Percentiles rank a stretch among this genome's conserved stretches.
Evolutionary conservation across 1,140 invertebrate genomes (phyloP).

Genomic region (Schlechtendalia chinensis): DNA sequence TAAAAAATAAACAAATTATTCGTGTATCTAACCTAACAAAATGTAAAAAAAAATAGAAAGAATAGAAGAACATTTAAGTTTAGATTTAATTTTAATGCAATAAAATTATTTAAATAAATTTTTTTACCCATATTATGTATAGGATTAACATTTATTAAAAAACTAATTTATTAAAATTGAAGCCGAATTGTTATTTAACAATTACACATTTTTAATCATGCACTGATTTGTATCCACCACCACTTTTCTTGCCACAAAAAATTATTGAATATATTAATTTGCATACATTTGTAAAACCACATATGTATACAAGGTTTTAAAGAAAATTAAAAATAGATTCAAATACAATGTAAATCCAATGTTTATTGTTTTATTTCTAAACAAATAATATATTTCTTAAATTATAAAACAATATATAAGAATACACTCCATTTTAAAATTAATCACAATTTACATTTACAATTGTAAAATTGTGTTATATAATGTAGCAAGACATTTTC

Average conservation of each 20-base stretch:
- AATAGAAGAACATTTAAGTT: conserved; percentile 14
- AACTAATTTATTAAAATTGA: conserved; percentile 13
- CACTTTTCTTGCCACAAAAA: neutral
- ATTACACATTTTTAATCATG: conserved; percentile 12
- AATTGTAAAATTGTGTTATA: neutral
- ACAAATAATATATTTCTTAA: neutral
- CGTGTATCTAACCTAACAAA: too few species aligned
- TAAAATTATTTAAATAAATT: too few species aligned
- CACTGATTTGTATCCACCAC: conserved; percentile 27
- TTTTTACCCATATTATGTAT: neutral
- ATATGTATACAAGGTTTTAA: neutral
- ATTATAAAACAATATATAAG: neutral
- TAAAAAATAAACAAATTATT: too few species aligned
- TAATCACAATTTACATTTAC: neutral
- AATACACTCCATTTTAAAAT: neutral
- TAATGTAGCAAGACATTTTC: neutral
- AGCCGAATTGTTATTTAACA: neutral
- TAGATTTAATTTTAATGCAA: conserved; percentile 22
- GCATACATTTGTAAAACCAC: conserved; percentile 2
- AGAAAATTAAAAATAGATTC: neutral
- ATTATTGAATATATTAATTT: conserved; percentile 10
- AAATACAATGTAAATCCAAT: neutral
- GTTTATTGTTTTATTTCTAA: neutral
- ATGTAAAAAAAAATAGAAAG: conserved; percentile 17
- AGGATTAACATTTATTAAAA: conserved; percentile 12